Conservation (phyloP, 1,140 invertebrate species). For the Musca domestica region DNA sequence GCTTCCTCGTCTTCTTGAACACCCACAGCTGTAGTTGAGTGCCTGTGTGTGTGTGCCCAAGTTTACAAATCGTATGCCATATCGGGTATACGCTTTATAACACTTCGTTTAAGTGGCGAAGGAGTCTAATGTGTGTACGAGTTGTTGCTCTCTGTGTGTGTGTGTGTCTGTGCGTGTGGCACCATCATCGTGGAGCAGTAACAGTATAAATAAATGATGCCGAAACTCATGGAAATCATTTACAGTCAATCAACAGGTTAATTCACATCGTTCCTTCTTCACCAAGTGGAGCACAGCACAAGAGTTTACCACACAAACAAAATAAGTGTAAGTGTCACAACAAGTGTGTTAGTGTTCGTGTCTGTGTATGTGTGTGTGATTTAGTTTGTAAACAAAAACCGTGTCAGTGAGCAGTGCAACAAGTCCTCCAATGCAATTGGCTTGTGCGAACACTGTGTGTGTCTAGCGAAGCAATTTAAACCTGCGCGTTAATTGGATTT, state of each 20-base stretch:
- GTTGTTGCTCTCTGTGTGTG: neutral
- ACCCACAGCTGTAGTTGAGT: neutral
- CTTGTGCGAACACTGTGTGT: too few species aligned
- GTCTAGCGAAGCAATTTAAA: constrained; percentile 12
- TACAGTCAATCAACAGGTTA: constrained; percentile 19
- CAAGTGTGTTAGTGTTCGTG: neutral
- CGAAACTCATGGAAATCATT: constrained; percentile 8
- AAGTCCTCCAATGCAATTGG: too few species aligned
- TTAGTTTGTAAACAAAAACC: neutral
- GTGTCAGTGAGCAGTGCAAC: neutral
- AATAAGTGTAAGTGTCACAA: neutral
- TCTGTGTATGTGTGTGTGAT: neutral
- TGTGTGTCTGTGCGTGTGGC: neutral
- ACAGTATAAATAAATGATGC: constrained; percentile 17
- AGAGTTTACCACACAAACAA: too few species aligned
- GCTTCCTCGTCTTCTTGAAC: neutral
- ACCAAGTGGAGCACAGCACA: too few species aligned
- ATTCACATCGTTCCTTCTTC: constrained; percentile 7
- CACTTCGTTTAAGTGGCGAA: neutral
- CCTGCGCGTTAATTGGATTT: constrained; percentile 21
- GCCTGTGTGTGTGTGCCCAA: neutral
- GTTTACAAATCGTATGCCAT: too few species aligned
- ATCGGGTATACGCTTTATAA: neutral
- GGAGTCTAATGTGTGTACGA: neutral
- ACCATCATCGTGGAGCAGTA: neutral